Conservation (phyloP, 2,888 invertebrate species). For the Shargacucullia verbasci region DNA sequence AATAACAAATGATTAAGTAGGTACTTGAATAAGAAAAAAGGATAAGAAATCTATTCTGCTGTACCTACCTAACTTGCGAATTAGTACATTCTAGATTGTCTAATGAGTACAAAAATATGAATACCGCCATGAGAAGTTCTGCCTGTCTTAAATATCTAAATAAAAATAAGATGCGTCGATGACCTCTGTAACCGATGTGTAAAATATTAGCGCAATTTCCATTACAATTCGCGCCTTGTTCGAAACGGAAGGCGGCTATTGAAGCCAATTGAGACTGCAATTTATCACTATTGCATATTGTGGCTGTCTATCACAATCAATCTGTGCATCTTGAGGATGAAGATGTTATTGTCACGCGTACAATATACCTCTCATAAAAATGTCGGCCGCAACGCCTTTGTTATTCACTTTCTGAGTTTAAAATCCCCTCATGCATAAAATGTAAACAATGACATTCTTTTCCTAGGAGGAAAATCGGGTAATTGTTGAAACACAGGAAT, state of each 20-base stretch:
- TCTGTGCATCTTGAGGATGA: slow-evolving; percentile 21
- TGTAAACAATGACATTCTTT: slow-evolving; percentile 18
- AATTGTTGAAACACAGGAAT: too few relatives aligned
- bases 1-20: too few relatives aligned
- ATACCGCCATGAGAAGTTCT: too few relatives aligned
- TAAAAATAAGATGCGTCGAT: neutral
- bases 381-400: slow-evolving; percentile 7
- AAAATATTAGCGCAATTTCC: slow-evolving; percentile 27
- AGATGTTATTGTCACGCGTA: neutral
- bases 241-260: slow-evolving; percentile 39
- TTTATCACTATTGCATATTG: slow-evolving; percentile 42
- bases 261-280: slow-evolving; percentile 46
- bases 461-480: slow-evolving; percentile 9
- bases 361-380: neutral
- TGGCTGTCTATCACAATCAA: slow-evolving; percentile 40
- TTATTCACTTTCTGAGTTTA: slow-evolving; percentile 13
- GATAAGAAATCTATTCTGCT: too few relatives aligned
- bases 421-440: neutral
- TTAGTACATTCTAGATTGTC: too few relatives aligned
- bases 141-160: neutral
- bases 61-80: too few relatives aligned
- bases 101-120: too few relatives aligned
- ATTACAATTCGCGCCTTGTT: slow-evolving; percentile 38
- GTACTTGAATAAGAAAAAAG: too few relatives aligned
- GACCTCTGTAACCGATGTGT: neutral